Evolutionary conservation across 2,797 vertebrate genomes (phyloP), one percentile per base, ranked within the genome.

Genomic region (Rhyacichthys aspro): DNA sequence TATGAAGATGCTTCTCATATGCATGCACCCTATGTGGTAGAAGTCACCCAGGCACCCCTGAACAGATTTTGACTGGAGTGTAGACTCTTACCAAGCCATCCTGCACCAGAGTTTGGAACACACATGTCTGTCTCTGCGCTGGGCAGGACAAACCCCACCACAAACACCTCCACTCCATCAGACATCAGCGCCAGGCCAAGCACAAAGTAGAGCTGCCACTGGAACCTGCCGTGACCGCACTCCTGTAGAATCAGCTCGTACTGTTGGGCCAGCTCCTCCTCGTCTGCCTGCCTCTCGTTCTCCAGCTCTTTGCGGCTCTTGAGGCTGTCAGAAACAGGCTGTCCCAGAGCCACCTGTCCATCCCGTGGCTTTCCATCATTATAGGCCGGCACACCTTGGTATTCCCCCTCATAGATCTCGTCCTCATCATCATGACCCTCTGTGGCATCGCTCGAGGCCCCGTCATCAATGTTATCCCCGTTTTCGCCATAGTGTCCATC

Each of bases 51-150:
- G 9, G 18, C 15, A 38, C 34, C 28, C 15, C 8, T 37, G 49
- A 12, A 28, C 23, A 5, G 7, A 28, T 28, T 28, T 28, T 28
- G 23, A 28, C 23, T 28, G 23, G 34, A 45, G 17, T 17, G 33
- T 7, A 12, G 48, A 38, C 16, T 38, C 95, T 96, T 86, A 98
- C 96, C 96, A 67, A 98, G 91, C 96, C 96, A 98, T 71, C 96
- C 95, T 1, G 95, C 94, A 65, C 93, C 93, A 16, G 96, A 96
- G 72, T 96, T 91, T 0, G 95, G 95, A 38, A 95, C 93, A 57
- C 96, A 98, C 88, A 98, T 94, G 81, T 98, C 95, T 11, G 95
- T 98, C 89, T 98, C 96, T 2, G 96, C 96, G 11, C 96, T 98
- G 60, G 96, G 96, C 46, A 98, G 76, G 70, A 98, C 96, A 12